Evolutionary conservation across 2,113 vertebrate genomes (phyloP).

Genomic region (Opisthocomus hoazin): DNA sequence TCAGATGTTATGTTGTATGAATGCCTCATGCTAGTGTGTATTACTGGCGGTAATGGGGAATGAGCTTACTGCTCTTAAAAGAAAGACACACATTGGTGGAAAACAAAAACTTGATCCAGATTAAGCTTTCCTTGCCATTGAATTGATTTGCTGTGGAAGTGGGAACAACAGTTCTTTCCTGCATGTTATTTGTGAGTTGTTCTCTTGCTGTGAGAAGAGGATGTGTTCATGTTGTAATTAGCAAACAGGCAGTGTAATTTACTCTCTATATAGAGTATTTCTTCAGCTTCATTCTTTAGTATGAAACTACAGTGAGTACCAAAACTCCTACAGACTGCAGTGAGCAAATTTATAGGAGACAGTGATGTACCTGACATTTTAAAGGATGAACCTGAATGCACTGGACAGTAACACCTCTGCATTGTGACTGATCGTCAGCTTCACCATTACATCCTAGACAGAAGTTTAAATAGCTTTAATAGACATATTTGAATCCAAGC

Average conservation of each 20-base stretch:
- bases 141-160: background rate
- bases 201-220: background rate
- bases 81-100: background rate
- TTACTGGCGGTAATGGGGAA: background rate
- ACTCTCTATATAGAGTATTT: background rate
- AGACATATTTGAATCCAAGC: background rate
- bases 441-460: background rate
- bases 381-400: background rate
- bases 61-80: background rate
- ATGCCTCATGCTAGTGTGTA: background rate
- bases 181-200: background rate
- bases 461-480: background rate
- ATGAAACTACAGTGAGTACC: background rate
- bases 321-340: background rate
- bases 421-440: background rate
- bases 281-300: background rate
- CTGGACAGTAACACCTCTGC: background rate
- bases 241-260: background rate
- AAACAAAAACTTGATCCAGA: background rate
- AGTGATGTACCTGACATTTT: background rate
- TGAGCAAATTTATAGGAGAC: background rate
- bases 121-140: background rate
- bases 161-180: background rate
- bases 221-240: background rate
- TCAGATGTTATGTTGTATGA: background rate